Conservation (phyloP, 2,113 vertebrate species). For the Anolis sagrei region DNA sequence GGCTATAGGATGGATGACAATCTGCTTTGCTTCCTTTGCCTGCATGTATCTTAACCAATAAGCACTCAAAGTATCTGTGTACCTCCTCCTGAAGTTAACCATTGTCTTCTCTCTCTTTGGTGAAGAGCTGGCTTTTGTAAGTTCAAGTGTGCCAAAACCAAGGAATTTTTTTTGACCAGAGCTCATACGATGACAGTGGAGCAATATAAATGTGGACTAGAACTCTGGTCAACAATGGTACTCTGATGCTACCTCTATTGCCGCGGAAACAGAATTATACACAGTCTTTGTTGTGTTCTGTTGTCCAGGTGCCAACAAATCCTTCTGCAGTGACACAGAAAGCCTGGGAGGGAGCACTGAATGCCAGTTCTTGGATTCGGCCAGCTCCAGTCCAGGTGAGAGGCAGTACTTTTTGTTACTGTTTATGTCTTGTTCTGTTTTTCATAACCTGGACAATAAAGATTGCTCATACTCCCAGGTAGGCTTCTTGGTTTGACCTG, state of each 20-base stretch:
- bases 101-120: not conserved
- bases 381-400: constrained; percentile 87
- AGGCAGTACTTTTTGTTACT: not conserved
- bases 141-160: not conserved
- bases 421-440: not conserved
- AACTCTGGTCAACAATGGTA: not conserved
- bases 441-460: constrained; percentile 1
- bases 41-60: not conserved
- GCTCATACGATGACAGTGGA: not conserved
- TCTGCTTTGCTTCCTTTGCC: not conserved
- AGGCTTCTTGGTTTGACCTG: too few species aligned
- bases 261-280: not conserved
- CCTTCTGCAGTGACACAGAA: constrained; percentile 80
- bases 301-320: constrained; percentile 43
- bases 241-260: too few species aligned
- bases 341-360: constrained; percentile 85
- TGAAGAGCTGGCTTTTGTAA: not conserved
- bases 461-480: not conserved
- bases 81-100: not conserved
- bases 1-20: not conserved
- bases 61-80: not conserved
- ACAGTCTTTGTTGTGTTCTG: rapidly evolving
- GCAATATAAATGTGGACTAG: not conserved
- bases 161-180: not conserved
- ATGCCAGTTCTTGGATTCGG: constrained; percentile 77